Base-by-base conservation (phyloP, 1,140 invertebrate genomes). In the Magallana ariakensis region DNA sequence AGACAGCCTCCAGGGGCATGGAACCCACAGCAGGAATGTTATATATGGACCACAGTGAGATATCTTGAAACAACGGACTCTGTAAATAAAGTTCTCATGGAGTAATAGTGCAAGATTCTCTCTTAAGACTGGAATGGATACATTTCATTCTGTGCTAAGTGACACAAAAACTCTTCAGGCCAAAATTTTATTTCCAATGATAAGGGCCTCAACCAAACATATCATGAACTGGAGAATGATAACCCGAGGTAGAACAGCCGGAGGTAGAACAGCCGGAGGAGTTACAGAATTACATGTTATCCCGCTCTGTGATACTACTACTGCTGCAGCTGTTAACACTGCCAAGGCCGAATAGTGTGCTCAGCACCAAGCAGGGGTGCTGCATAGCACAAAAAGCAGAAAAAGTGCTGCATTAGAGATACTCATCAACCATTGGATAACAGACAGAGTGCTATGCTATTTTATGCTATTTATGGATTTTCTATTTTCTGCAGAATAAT, bases 401-500 rank as follows among this genome's bases (percentile, higher is more conserved):
- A n/a, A 66, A n/a, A n/a, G n/a, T 19, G 22, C 66, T 70, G 66
- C 33, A 1, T 10, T 46, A 46, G 22, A 70, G 66, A 70, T 22
- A 22, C 66, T 70, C 66, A 70, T 22, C 22, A 33, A 70, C 19
- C 19, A 3, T 11, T 33, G 9, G n/a, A 70, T 10, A 26, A 9
- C 33, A 70, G 19, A 19, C 22, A 70, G n/a, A 70, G 66, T 70
- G 66, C 66, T 70, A 70, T 70, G 66, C 66, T 70, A 70, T 70
- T 70, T 70, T 70, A 70, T 70, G 66, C 66, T 70, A 70, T 70
- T 70, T 70, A 70, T 70, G 66, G 66, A 70, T 70, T 70, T 70
- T 70, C 22, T 26, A 46, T 70, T 70, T 70, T 70, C 19, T 22
- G 8, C 19, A 22, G 66, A 70, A 11, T 70, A 26, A 13, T 70